Base-by-base conservation (phyloP, 2,888 invertebrate species). In the Caenorhabditis macrosperma region DNA sequence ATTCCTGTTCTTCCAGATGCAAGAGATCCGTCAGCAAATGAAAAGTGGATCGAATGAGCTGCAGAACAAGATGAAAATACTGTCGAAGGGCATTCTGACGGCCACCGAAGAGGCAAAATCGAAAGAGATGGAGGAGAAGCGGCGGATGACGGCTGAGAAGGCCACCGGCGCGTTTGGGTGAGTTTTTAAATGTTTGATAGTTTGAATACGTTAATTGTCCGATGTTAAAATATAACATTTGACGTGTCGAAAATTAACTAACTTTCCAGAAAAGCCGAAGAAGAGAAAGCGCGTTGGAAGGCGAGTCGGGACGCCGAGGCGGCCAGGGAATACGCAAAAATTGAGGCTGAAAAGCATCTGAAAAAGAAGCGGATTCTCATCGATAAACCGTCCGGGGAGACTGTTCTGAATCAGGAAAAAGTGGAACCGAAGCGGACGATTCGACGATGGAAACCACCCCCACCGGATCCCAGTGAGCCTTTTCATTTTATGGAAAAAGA, bases 21-120 rank as follows among this genome's bases (percentile, higher is more conserved):
- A 85, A 48, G 89, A 89, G 71, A 82, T 89, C n/a, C 83, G 89
- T 10, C 84, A 84, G 30, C 84, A 89, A 69, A 89, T 89, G 87
- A 87, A 88, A 60, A 78, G 82, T 33, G 87, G 88, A n/a, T 78
- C 82, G 4, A 79, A 64, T 7, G 77, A 85, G 46, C 69, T 89
- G 35, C 88, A 88, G 68, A 82, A 59, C 9, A 83, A 88, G 50
- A 83, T 85, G 67, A 85, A 83, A 26, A 79, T 77, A 41, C 52
- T 84, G 10, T 81, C 82, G 4, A 84, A 84, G 48, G 84, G 82
- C 24, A 82, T 84, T 52, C 33, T 59, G 24, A 80, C 76, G n/a
- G 71, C 59, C 0, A 63, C 72, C 7, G 82, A 83, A 61, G 83
- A 85, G 55, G 82, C 78, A 20, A 82, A 82, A 57, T 59, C 35